Conservation (phyloP, 2,888 invertebrate species). For the Eupithecia pulchellata region DNA sequence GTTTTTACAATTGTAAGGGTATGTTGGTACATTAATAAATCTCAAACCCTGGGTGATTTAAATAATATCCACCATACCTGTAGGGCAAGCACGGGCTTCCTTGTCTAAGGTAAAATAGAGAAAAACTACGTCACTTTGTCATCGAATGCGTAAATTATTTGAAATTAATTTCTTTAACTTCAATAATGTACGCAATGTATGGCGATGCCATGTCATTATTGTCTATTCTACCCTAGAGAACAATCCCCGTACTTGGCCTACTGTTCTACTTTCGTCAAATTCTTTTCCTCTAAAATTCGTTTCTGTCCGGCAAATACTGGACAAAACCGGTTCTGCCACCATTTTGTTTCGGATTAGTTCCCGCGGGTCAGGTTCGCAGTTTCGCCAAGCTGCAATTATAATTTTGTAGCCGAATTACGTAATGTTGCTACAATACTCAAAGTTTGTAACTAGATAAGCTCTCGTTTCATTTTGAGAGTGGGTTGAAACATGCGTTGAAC, state of each 20-base stretch:
- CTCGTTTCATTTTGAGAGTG: background rate
- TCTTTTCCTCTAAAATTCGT: conserved; percentile 44
- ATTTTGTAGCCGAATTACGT: conserved; percentile 19
- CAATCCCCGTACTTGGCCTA: too few relatives aligned
- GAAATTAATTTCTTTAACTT: too few relatives aligned
- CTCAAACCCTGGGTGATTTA: too few relatives aligned
- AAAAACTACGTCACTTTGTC: too few relatives aligned
- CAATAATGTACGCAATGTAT: too few relatives aligned
- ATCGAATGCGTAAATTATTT: too few relatives aligned
- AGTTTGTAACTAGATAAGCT: conserved; percentile 5
- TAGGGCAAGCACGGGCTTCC: too few relatives aligned
- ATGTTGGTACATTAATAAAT: too few relatives aligned
- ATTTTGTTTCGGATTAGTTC: conserved; percentile 60
- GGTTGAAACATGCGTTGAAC: background rate
- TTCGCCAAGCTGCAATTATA: conserved; percentile 50
- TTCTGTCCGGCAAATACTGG: conserved; percentile 59
- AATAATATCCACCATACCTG: background rate
- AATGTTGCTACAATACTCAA: background rate
- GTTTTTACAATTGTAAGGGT: too few relatives aligned
- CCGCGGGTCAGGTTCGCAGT: conserved; percentile 49
- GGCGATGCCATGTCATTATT: too few relatives aligned
- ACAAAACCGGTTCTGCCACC: conserved; percentile 51
- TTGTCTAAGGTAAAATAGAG: too few relatives aligned
- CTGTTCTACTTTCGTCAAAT: conserved; percentile 20
- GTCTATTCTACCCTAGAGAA: too few relatives aligned